Evolutionary conservation across 2,888 invertebrate species (phyloP), one percentile per base, ranked within the genome.

Genomic region (Elmis aenea): DNA sequence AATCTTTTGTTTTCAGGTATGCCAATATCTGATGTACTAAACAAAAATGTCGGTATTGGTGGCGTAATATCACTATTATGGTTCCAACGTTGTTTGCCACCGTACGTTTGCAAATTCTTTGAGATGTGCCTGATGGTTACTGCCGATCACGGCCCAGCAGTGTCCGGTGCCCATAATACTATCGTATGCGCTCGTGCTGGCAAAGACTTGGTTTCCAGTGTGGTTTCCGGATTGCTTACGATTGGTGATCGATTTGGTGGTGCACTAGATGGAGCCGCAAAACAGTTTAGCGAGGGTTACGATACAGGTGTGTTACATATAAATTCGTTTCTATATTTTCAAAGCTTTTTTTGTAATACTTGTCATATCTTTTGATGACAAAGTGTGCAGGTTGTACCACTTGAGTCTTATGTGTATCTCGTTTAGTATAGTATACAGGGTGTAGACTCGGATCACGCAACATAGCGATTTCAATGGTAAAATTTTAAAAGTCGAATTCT

Each of bases 51-150:
- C 45, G 99, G 99, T 11, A 90, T 99, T 42, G 99, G 99, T 2
- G 99, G 99, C 9, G 96, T 97, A 4, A 87, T 99, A 45, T 91
- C 94, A 13, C 71, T 99, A 47, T 71, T 99, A 8, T 99, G 99
- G 99, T 99, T 99, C 82, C 97, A 99, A 66, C 81, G 95, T 30
- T 91, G 93, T 60, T 72, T 99, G 31, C 97, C 99, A 0, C 76
- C 85, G 2, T 91, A 93, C 70, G 94, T 94, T 26, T 85, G 88
- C 69, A 93, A 94, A 69, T 99, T 99, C 77, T 85, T 99, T 61
- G 99, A 99, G 73, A 93, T 99, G 86, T 95, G 95, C 58, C 73
- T 99, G 45, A 96, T 99, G 83, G 90, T 99, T 45, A 97, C 97
- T 0, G 95, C 95, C 8, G 97, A 97, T 72, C 99, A 99, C 66